A percentile compares a stretch with the other conserved stretches of the same genome.
Evolutionary conservation across 2,113 vertebrate genomes (phyloP).

Genomic region (Mobula hypostoma): DNA sequence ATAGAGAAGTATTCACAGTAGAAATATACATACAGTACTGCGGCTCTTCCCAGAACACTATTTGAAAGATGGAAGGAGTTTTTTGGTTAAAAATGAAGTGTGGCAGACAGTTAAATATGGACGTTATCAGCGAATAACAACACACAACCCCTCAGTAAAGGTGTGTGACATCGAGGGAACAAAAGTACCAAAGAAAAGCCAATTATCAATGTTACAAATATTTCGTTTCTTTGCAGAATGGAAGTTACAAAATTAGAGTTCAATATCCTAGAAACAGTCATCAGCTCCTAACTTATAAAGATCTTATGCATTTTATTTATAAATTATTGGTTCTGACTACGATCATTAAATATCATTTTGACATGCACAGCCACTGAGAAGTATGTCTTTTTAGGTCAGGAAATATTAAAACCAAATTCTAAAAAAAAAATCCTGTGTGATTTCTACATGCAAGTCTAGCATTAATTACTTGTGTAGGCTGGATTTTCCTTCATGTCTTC

Average conservation of each 20-base stretch:
- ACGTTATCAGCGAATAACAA: not conserved
- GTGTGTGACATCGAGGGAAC: no score
- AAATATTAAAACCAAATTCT: not conserved
- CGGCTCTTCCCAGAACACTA: not conserved
- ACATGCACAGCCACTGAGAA: not conserved
- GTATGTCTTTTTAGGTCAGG: not conserved
- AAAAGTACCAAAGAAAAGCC: not conserved
- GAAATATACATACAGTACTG: not conserved
- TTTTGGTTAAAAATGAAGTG: not conserved
- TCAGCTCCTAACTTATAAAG: not conserved
- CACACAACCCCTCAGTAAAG: not conserved
- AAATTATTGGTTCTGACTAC: not conserved
- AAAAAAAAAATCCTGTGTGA: not conserved
- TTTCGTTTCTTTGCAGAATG: not conserved
- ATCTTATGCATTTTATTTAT: not conserved
- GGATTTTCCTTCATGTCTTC: not conserved
- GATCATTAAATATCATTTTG: not conserved
- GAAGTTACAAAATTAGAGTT: not conserved
- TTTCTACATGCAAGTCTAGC: not conserved
- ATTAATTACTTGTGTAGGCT: not conserved
- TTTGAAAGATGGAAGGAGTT: not conserved
- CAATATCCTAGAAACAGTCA: not conserved
- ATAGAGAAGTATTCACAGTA: not conserved
- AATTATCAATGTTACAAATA: not conserved
- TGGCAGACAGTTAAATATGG: not conserved